Evolutionary conservation across 2,888 invertebrate species (phyloP), one percentile per base, ranked within the genome.

Genomic region (Tipula unca): DNA sequence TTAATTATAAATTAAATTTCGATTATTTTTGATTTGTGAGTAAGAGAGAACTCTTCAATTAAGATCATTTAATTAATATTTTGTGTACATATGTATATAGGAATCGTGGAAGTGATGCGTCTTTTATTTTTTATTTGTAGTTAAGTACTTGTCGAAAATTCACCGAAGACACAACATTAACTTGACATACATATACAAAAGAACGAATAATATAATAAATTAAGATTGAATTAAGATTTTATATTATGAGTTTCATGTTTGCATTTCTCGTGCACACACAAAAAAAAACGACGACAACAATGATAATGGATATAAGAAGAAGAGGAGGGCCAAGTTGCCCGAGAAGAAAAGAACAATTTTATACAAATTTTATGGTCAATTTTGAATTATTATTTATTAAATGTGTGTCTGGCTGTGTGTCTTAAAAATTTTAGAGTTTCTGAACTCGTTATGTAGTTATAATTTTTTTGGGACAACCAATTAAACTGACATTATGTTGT

Each of bases 1-100:
- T 69, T 69, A 69, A 69, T 69, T 69, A 69, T 69, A 25, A 69
- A 69, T 69, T 69, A 69, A 69, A 69, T 69, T 69, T 69, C 69
- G 69, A 69, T 69, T 69, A 69, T 25, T 25, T 69, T 69, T 69
- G 48, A 54, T 69, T 69, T 69, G 69, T 69, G 69, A 2, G n/a
- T 10, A 10, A 69, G 69, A 69, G 25, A 13, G 25, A 69, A 69
- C 69, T 25, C 69, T n/a, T n/a, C n/a, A 25, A 69, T 69, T 69
- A 69, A 69, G 69, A 69, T 69, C 69, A 69, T 69, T 69, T 69
- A 69, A 69, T 25, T 69, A 25, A 6, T 14, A 69, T 69, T 25
- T 69, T 69, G 25, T 69, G 10, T 54, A 5, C 17, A 54, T 17
- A 2, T 32, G 32, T 1, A 32, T 32, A 5, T 5, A n/a, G n/a